Percentiles rank a stretch among this genome's conserved stretches.
phyloP scores from a whole-genome alignment of 2,888 invertebrate genomes.

The Dioctria linearis region DNA sequence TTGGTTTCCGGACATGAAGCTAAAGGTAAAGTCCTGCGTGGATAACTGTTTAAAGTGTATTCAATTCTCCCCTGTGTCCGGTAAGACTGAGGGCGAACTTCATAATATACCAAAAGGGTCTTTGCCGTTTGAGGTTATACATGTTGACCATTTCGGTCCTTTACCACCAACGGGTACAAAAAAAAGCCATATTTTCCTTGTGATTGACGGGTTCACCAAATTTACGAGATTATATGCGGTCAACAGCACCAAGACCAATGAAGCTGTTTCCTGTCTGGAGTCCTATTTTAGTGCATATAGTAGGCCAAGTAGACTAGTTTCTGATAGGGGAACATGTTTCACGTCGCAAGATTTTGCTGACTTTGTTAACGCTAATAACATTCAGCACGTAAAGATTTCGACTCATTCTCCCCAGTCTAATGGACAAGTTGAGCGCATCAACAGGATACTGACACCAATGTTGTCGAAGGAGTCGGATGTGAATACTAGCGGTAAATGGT shows the following conservation, averaged over 20 bases:
- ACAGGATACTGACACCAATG: too few relatives aligned
- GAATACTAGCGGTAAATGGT: too few relatives aligned
- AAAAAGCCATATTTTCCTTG: slow-evolving; percentile 19
- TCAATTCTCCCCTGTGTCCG: slow-evolving; percentile 44
- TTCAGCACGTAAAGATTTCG: slow-evolving; percentile 33
- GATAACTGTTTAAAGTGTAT: slow-evolving; percentile 53
- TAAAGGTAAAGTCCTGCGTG: slow-evolving; percentile 42
- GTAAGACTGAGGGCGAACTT: slow-evolving; percentile 61
- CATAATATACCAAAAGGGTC: slow-evolving; percentile 62
- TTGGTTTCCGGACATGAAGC: slow-evolving; percentile 64
- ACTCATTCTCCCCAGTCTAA: too few relatives aligned
- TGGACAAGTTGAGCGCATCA: too few relatives aligned
- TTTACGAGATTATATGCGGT: slow-evolving; percentile 28
- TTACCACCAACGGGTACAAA: not conserved
- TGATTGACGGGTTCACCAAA: slow-evolving; percentile 32
- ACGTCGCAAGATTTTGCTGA: not conserved
- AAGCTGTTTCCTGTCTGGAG: not conserved
- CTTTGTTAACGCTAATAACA: not conserved
- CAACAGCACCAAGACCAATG: not conserved
- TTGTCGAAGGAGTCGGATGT: too few relatives aligned
- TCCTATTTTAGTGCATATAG: slow-evolving; percentile 5
- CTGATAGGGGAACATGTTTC: slow-evolving; percentile 10
- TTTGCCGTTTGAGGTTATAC: slow-evolving; percentile 59
- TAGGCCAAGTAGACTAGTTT: slow-evolving; percentile 12
- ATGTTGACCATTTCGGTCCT: slow-evolving; percentile 19